Evolutionary conservation across 92 coral and sea anemone species (phyloP).

Genomic region (Phymanthus crucifer): DNA sequence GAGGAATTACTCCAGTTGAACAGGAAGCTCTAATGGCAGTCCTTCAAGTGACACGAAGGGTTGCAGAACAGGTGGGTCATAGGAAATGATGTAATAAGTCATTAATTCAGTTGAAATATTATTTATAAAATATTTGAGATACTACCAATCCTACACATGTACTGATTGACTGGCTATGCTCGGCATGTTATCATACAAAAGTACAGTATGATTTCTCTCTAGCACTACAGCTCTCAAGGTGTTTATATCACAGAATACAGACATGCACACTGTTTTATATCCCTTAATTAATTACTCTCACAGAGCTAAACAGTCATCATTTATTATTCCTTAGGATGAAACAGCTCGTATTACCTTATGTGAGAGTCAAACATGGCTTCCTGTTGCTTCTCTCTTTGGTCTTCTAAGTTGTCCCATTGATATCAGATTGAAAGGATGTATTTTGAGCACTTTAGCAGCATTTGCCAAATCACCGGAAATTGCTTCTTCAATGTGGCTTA

Average conservation of each 20-base stretch:
- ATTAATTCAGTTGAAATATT: too few relatives aligned
- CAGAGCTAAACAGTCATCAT: too few relatives aligned
- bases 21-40: slow-evolving; percentile 87
- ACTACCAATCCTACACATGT: too few relatives aligned
- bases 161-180: too few relatives aligned
- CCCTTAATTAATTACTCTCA: too few relatives aligned
- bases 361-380: slow-evolving; percentile 96
- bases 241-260: too few relatives aligned
- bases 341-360: slow-evolving; percentile 86
- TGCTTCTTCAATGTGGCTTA: slow-evolving; percentile 92
- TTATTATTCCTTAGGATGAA: slow-evolving; percentile 59
- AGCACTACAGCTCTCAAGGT: too few relatives aligned
- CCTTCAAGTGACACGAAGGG: slow-evolving; percentile 74
- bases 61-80: slow-evolving; percentile 76
- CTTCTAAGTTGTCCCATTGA: slow-evolving; percentile 91
- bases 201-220: too few relatives aligned
- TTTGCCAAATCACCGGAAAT: slow-evolving; percentile 94
- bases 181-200: too few relatives aligned
- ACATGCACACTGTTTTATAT: too few relatives aligned
- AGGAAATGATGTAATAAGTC: neutral
- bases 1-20: slow-evolving; percentile 76
- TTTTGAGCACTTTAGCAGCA: slow-evolving; percentile 86
- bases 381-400: slow-evolving; percentile 92
- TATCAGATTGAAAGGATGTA: slow-evolving; percentile 76
- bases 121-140: too few relatives aligned